Evolutionary conservation across 2,888 invertebrate species (phyloP), one percentile per base, ranked within the genome.

Genomic region (Imbricaverruca yamaguchii): DNA sequence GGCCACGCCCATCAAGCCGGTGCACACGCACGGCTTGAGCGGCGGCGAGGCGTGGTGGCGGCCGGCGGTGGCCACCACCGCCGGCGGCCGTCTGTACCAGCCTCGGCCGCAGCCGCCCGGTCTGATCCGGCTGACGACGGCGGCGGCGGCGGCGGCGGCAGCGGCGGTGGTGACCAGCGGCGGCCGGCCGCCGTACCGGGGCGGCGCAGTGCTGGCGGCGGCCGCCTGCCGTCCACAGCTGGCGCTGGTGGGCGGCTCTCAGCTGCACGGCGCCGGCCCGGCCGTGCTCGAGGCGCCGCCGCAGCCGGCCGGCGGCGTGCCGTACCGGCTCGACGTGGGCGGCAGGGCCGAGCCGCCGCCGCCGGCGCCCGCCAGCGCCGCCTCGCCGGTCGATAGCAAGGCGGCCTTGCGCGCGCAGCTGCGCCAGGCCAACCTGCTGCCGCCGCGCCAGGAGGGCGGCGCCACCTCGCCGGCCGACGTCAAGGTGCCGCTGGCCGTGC

Each of bases 381-480:
- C 74, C 21, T 74, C 74, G 8, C 74, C 74, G 53, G 74, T 74
- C 18, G 74, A 74, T 55, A 74, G 74, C 55, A 74, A 74, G 55
- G 74, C 74, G 55, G 74, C 74, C 21, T 55, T 74, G 74, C 8
- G 15, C 21, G 74, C 74, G 21, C 74, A 55, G 74, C 8, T 74
- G 21, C 53, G 74, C 8, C 74, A 74, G 74, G 74, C 74, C 9
- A 53, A 53, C 55, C 8, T 53, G 10, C 21, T 55, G 55, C 69
- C 69, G 18, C 15, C 74, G 55, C 53, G 55, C 21, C 10, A 21
- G 13, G 74, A 74, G 21, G 39, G 9, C 21, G 74, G 74, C 55
- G 74, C 74, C 74, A 23, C 15, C 18, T 74, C 74, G 53, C 74
- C 74, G 55, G 74, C 74, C 21, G 74, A 74, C 55, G 74, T 74